Conservation (phyloP, 2,888 invertebrate genomes). For the Caenorhabditis virilis region DNA sequence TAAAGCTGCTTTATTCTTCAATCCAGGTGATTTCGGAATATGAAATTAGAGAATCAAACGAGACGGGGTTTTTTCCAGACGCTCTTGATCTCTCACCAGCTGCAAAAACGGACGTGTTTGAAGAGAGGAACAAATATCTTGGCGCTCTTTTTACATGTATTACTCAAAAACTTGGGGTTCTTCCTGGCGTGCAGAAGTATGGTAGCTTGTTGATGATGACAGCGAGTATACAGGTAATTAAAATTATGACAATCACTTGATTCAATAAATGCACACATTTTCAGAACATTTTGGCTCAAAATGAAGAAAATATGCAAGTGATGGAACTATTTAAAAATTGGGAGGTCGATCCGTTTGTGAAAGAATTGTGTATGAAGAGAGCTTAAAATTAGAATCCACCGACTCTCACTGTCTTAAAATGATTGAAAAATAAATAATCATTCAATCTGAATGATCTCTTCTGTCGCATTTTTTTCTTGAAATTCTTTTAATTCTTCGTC, state of each 20-base stretch:
- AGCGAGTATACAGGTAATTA: constrained; percentile 53
- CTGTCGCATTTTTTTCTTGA: too few species aligned
- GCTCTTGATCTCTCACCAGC: constrained; percentile 61
- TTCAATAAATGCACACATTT: constrained; percentile 7
- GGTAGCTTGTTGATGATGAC: constrained; percentile 60
- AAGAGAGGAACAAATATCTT: constrained; percentile 65
- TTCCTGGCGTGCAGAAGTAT: constrained; percentile 55
- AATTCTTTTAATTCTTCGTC: too few species aligned
- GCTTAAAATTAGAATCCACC: constrained; percentile 14
- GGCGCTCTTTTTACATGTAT: constrained; percentile 63
- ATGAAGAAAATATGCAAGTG: constrained; percentile 68
- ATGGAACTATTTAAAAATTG: constrained; percentile 66
- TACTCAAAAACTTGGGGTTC: constrained; percentile 47
- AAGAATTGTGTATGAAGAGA: constrained; percentile 51
- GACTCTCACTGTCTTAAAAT: too few species aligned
- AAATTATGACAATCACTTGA: background rate
- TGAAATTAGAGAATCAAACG: too few species aligned
- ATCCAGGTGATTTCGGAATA: constrained; percentile 66
- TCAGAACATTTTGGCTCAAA: constrained; percentile 67
- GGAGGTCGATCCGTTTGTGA: constrained; percentile 60
- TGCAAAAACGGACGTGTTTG: constrained; percentile 57
- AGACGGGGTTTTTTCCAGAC: constrained; percentile 40
- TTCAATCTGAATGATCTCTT: too few species aligned
- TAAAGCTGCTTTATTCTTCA: constrained; percentile 66
- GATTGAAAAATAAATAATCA: too few species aligned